These are phyloP conservation scores for Parnassius smintheus DNA, from an alignment of 2,888 invertebrate genomes.

Conservation along the genomic window DNA sequence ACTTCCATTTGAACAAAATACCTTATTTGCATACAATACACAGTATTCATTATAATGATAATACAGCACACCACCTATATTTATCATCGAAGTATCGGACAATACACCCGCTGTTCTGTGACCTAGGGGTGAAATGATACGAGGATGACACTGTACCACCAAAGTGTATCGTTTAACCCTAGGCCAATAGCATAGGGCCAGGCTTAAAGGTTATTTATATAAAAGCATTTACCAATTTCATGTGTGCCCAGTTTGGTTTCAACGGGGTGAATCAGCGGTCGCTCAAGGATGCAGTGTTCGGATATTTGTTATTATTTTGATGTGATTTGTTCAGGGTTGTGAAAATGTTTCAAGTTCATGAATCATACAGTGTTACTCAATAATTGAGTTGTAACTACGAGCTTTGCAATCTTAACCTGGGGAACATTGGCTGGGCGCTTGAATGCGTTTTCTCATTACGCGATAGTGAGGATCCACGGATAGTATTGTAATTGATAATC, in stretches of 20 bases:
- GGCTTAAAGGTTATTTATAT: constrained; percentile 61
- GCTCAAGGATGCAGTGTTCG: constrained; percentile 36
- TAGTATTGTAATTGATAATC: no score
- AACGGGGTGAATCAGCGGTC: constrained; percentile 38
- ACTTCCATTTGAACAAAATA: not conserved
- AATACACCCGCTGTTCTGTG: constrained; percentile 53
- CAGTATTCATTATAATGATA: constrained; percentile 9
- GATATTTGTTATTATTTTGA: not conserved
- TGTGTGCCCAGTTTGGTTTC: constrained; percentile 49
- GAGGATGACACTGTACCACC: constrained; percentile 50
- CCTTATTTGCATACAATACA: constrained; percentile 39
- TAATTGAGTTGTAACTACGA: no score
- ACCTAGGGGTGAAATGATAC: constrained; percentile 53
- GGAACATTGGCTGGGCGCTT: no score
- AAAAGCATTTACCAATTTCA: constrained; percentile 57
- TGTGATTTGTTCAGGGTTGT: not conserved
- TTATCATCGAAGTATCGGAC: constrained; percentile 57
- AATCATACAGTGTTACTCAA: no score
- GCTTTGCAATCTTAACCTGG: no score
- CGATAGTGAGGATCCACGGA: no score
- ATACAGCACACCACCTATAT: constrained; percentile 38
- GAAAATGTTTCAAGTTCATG: no score
- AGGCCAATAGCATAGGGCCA: constrained; percentile 66
- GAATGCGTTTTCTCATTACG: no score
- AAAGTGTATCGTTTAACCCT: constrained; percentile 76